phyloP scores from a whole-genome alignment of 2,888 invertebrate species.

The Amblyjoppa proteus region DNA sequence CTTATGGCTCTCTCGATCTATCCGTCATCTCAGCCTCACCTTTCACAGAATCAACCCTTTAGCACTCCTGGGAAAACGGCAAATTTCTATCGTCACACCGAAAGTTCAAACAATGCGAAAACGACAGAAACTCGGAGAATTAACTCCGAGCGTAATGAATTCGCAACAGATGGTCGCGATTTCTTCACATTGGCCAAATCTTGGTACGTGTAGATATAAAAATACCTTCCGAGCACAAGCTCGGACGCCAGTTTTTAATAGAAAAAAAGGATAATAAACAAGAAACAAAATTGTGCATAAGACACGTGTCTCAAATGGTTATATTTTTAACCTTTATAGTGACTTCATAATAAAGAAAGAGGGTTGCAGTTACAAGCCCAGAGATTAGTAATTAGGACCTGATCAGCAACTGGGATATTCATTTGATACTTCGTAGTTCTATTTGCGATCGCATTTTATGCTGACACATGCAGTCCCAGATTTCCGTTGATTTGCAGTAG shows the following conservation, averaged over 20 bases:
- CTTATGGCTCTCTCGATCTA: conserved; percentile 5
- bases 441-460: not conserved
- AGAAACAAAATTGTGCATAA: not conserved
- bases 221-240: not conserved
- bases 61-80: conserved; percentile 14
- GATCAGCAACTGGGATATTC: not conserved
- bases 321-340: not conserved
- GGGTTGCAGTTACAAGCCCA: not conserved
- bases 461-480: not conserved
- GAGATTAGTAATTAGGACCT: conserved; percentile 7
- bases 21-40: not conserved
- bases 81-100: conserved; percentile 2
- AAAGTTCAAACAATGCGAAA: conserved; percentile 4
- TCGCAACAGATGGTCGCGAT: conserved; percentile 32
- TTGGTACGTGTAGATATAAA: not conserved
- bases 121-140: not conserved
- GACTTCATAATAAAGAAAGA: not conserved
- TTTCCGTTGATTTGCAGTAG: no score
- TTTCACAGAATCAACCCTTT: not conserved
- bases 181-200: conserved; percentile 8
- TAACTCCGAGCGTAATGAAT: conserved; percentile 18
- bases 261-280: not conserved
- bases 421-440: not conserved
- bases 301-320: not conserved
- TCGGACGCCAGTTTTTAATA: not conserved